Evolutionary conservation across 2,888 invertebrate genomes (phyloP), one percentile per base, ranked within the genome.

Genomic region (Heliconius sara): DNA sequence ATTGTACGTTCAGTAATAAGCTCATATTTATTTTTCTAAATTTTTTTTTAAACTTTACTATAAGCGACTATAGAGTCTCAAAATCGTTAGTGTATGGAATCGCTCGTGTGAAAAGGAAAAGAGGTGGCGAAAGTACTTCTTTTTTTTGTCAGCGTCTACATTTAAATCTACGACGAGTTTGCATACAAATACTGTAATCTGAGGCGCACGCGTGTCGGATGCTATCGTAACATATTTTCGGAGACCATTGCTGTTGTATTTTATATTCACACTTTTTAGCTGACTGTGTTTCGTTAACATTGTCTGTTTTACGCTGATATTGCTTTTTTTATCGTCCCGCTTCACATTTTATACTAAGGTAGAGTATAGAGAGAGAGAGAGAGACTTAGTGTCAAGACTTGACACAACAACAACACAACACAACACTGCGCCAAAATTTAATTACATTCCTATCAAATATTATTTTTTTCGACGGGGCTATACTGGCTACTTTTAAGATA

Each of bases 101-200:
- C n/a, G n/a, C n/a, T n/a, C n/a, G n/a, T n/a, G n/a, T n/a, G n/a
- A n/a, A n/a, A n/a, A n/a, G n/a, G n/a, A n/a, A 60, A 7, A 10
- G 2, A 19, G 19, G 0, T 19, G 7, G 19, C 52, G 7, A 19
- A 7, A 52, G 19, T 52, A 19, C 19, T 7, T 52, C 19, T 7
- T 52, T 52, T 52, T 47, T 52, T 19, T 19, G 19, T 19, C 68
- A 25, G 25, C 16, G 43, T 6, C 25, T 13, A 5, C 25, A 63
- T 63, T 60, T 60, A 60, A 60, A 60, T 60, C 22, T n/a, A 60
- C 60, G 9, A 63, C 12, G 63, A 63, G 68, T 43, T 43, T 68
- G 43, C 43, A 43, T 68, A 68, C 68, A 39, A 43, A 43, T 25
- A 13, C 43, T 68, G 43, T 68, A 68, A 68, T 68, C 43, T 43